These are phyloP conservation scores for Nineta flava DNA, from an alignment of 2,888 invertebrate genomes.

Conservation along the genomic window DNA sequence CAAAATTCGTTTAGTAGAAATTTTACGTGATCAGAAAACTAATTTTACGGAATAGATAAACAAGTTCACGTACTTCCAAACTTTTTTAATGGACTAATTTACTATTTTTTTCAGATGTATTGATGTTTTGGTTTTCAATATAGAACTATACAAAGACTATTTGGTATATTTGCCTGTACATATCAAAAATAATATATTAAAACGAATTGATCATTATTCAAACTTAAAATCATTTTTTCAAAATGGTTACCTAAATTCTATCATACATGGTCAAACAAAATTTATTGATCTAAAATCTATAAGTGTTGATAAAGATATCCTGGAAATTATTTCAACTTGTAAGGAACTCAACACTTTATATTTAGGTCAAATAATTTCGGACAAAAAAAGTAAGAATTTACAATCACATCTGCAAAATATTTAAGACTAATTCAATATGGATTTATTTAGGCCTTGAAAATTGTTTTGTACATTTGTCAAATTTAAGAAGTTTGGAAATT, in stretches of 20 bases:
- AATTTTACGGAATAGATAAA: too few relatives aligned
- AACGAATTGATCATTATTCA: slow-evolving; percentile 14
- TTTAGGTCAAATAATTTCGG: slow-evolving; percentile 13
- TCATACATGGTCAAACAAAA: slow-evolving; percentile 19
- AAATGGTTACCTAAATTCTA: slow-evolving; percentile 15
- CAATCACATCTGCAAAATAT: background rate
- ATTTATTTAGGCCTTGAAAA: slow-evolving; percentile 19
- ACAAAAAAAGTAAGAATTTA: background rate
- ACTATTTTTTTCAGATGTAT: slow-evolving; percentile 8
- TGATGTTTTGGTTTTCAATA: slow-evolving; percentile 4
- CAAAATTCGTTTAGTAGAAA: too few relatives aligned
- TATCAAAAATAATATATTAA: slow-evolving; percentile 20
- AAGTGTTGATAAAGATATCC: slow-evolving; percentile 20
- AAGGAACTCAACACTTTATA: slow-evolving; percentile 18
- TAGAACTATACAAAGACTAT: slow-evolving; percentile 5
- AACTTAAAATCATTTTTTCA: slow-evolving; percentile 16
- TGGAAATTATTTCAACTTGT: slow-evolving; percentile 18
- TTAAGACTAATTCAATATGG: background rate
- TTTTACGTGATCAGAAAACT: too few relatives aligned
- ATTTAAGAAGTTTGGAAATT: slow-evolving; percentile 18
- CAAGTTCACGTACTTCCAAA: too few relatives aligned
- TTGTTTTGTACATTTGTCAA: slow-evolving; percentile 17
- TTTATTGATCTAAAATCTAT: slow-evolving; percentile 20
- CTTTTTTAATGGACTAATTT: too few relatives aligned
- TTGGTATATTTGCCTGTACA: slow-evolving; percentile 7